Base-by-base conservation (phyloP, 2,888 invertebrate species). In the Xestia sexstrigata region DNA sequence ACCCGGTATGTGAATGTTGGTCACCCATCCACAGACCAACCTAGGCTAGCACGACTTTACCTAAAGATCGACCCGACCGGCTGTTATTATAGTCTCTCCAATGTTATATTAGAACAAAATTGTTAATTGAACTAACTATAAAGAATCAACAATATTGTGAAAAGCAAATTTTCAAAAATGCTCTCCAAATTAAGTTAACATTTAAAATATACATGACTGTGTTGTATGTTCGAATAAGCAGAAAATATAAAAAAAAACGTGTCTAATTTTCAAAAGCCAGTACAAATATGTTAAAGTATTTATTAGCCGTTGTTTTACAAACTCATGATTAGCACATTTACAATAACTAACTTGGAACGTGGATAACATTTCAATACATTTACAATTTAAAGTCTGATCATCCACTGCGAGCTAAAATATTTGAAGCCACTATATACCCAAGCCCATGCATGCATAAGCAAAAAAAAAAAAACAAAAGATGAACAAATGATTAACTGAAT, bases 291-390 rank as follows among this genome's bases (percentile, higher is more conserved):
- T 42, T 42, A 52, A 63, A 42, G 39, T 67, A 73, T 84, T 72
- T 45, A 65, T 69, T 65, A 47, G 42, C 20, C 52, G 70, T 78
- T 81, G 70, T 86, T 87, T 78, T 62, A 74, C 60, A 79, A 78
- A 77, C 63, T 69, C 69, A 70, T 81, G 75, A 76, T 84, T 82
- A 86, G 77, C 67, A 74, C 67, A 78, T 84, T 70, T 73, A 74
- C 62, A 78, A 77, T 78, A 77, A 86, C 69, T 74, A 79, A 79
- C 68, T 74, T 45, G 26, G 60, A 17, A 81, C 87, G 84, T 88
- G 88, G 15, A 60, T 76, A 65, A 47, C 63, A 82, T 87, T 79
- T 76, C 58, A 79, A 86, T 77, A 69, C 52, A 72, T 52, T 78
- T 74, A 74, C 58, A 60, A 60, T 49, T 47, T 66, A 35, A 63